Evolutionary conservation across 2,797 vertebrate genomes (phyloP).

Genomic region (Typhlichthys eigenmanni): DNA sequence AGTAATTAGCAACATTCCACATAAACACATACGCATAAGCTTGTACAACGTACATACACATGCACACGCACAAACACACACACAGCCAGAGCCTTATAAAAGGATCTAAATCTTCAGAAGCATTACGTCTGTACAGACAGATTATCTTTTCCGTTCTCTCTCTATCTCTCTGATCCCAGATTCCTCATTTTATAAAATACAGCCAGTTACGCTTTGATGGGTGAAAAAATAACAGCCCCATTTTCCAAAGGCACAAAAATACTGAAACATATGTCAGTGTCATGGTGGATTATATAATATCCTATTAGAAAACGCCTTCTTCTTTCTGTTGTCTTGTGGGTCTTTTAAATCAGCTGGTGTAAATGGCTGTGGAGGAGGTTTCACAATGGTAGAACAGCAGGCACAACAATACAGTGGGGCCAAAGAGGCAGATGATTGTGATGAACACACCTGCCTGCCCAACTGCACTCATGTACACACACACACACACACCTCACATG

Average conservation of each 20-base stretch:
- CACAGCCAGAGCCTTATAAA: conserved; percentile 36
- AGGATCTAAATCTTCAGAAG: conserved; percentile 43
- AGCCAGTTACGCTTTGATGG: conserved; percentile 50
- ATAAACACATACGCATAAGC: conserved; percentile 3
- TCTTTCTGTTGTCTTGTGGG: conserved; percentile 34
- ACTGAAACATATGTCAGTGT: conserved; percentile 51
- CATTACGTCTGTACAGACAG: conserved; percentile 47
- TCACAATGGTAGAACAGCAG: conserved; percentile 11
- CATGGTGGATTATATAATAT: conserved; percentile 37
- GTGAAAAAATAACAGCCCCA: conserved; percentile 26
- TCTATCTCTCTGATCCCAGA: conserved; percentile 30
- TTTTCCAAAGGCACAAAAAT: conserved; percentile 39
- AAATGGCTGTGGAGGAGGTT: conserved; percentile 17
- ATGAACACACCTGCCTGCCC: neutral
- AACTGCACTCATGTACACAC: neutral
- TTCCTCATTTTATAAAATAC: conserved; percentile 44
- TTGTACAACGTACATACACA: conserved; percentile 4
- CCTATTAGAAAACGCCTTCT: conserved; percentile 37
- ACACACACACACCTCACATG: neutral
- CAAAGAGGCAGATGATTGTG: conserved; percentile 14
- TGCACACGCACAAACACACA: conserved; percentile 19
- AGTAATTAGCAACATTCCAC: conserved; percentile 56
- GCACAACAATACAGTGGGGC: neutral
- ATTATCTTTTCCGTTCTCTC: conserved; percentile 33
- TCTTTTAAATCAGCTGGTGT: conserved; percentile 18